A percentile compares a stretch with the other conserved stretches of the same genome.
Conservation (phyloP, 2,888 invertebrate species). For the Nineta flava region DNA sequence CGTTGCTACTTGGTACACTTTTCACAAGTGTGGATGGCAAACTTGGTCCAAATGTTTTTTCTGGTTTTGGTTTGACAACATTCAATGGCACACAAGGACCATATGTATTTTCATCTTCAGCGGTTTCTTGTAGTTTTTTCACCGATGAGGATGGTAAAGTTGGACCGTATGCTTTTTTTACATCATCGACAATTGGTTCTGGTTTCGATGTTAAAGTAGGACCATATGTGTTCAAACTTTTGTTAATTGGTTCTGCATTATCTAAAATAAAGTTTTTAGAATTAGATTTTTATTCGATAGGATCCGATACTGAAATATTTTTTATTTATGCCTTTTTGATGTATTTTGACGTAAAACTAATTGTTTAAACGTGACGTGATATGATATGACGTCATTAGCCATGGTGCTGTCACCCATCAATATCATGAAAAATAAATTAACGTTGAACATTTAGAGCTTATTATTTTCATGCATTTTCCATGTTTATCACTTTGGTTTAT, state of each 20-base stretch:
- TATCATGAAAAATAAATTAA: too few relatives aligned
- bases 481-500: too few relatives aligned
- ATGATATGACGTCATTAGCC: too few relatives aligned
- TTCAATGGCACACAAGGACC: slow-evolving; percentile 28
- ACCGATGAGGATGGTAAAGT: too few relatives aligned
- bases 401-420: too few relatives aligned
- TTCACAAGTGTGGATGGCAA: slow-evolving; percentile 18
- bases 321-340: too few relatives aligned
- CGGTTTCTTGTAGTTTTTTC: slow-evolving; percentile 1
- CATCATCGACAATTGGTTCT: slow-evolving; percentile 10
- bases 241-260: slow-evolving; percentile 2
- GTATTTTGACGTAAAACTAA: too few relatives aligned
- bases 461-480: too few relatives aligned
- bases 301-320: too few relatives aligned
- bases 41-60: slow-evolving; percentile 15
- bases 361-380: too few relatives aligned
- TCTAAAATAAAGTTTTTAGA: slow-evolving; percentile 1
- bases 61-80: slow-evolving; percentile 5
- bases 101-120: slow-evolving; percentile 13
- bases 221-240: slow-evolving; percentile 7
- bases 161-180: background rate
- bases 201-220: slow-evolving; percentile 8
- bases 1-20: background rate
- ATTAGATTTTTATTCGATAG: slow-evolving; percentile 5
- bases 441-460: too few relatives aligned